Evolutionary conservation across 2,888 invertebrate species (phyloP), one percentile per base, ranked within the genome.

Genomic region (Cryptus armator): DNA sequence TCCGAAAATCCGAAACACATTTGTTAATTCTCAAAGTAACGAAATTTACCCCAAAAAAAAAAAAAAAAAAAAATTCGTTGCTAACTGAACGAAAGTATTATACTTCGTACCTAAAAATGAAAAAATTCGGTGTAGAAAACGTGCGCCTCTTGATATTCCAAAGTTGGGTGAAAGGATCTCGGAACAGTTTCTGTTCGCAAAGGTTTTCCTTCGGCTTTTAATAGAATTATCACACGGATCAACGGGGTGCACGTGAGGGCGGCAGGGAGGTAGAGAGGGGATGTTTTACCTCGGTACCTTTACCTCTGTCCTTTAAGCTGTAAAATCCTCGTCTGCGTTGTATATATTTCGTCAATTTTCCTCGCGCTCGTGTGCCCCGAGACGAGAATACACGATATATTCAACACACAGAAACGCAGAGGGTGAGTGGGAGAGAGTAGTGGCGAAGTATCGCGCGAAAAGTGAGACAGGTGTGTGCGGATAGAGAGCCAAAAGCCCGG

Each of bases 361-460:
- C 62, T 67, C 70, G 76, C 77, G 81, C 81, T 77, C 84, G 81
- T 81, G 78, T 77, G 74, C 64, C 44, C 16, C 78, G 84, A 81
- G 74, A 81, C 75, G 74, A 66, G 64, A 62, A 62, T 29, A 62
- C 29, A n/a, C 46, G 32, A 7, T 6, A 3, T 48, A 37, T 51
- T 19, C 16, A 16, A 72, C 72, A 59, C 37, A 66, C 48, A 12
- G 24, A 74, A 1, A 62, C 10, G 29, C 3, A 44, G 51, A 37
- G 71, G 16, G 44, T n/a, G 32, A 51, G 66, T 14, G 37, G 44
- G 32, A 62, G 64, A 19, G 44, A 29, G 9, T 51, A 12, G 29
- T 19, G 67, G 32, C 37, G 46, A 19, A 84, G 75, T 59, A 64
- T 70, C 71, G 78, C 66, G 71, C 44, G 53, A 78, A 74, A 74